A percentile compares a stretch with the other conserved stretches of the same genome.
These are phyloP conservation scores for Barnardius zonarius DNA, from an alignment of 2,113 vertebrate genomes.

Conservation along the genomic window DNA sequence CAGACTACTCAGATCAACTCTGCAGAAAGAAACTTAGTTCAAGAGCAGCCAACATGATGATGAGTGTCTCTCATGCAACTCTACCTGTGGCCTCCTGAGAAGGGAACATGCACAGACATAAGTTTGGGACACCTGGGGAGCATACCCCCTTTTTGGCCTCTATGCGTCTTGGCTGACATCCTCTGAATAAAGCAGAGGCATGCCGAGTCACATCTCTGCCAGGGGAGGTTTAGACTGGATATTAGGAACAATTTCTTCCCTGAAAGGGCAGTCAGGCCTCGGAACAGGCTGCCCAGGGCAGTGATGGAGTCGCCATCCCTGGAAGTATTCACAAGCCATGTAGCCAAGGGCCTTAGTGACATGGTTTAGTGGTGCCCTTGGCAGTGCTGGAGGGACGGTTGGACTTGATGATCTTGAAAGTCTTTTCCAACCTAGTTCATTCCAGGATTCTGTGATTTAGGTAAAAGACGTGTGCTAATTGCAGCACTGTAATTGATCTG, in stretches of 20 bases:
- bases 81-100: not conserved
- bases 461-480: not conserved
- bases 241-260: not conserved
- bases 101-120: not conserved
- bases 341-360: not conserved
- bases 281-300: not conserved
- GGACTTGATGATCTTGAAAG: not conserved
- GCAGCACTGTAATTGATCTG: not conserved
- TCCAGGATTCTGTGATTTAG: not conserved
- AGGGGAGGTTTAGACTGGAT: not conserved
- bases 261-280: not conserved
- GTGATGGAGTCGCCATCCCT: not conserved
- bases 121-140: fast-evolving
- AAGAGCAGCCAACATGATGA: not conserved
- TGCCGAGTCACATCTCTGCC: fast-evolving
- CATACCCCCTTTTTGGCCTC: not conserved
- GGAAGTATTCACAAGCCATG: not conserved
- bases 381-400: not conserved
- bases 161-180: not conserved
- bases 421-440: not conserved
- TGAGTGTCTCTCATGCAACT: not conserved
- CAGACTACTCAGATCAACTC: not conserved
- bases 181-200: not conserved
- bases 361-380: not conserved
- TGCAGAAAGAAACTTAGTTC: fast-evolving